Conservation (phyloP, 2,888 invertebrate species). For the Neocrepidodera transversa region DNA sequence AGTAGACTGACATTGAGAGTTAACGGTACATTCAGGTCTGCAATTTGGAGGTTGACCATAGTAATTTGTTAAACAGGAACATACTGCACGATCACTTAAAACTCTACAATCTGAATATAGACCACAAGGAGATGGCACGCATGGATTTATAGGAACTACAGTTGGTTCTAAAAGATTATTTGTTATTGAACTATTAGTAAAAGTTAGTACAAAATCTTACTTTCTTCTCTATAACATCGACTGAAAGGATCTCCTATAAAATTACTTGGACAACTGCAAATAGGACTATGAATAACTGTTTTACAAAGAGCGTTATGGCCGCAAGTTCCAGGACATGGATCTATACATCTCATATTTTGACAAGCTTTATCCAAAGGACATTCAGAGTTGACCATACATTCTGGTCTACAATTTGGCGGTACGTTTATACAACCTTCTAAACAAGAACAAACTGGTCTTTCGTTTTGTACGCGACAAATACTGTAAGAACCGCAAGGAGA, state of each 20-base stretch:
- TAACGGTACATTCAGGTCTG: slow-evolving; percentile 77
- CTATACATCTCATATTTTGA: slow-evolving; percentile 77
- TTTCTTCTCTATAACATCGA: slow-evolving; percentile 70
- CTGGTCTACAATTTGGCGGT: slow-evolving; percentile 79
- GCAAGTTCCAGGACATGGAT: slow-evolving; percentile 80
- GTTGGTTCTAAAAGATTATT: slow-evolving; percentile 53
- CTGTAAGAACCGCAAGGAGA: slow-evolving; percentile 83
- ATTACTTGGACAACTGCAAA: slow-evolving; percentile 75
- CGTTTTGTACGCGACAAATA: slow-evolving; percentile 73
- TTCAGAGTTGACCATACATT: slow-evolving; percentile 80
- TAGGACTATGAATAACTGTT: slow-evolving; percentile 81
- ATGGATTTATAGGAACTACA: slow-evolving; percentile 62
- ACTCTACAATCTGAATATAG: slow-evolving; percentile 78
- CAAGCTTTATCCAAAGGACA: slow-evolving; percentile 79
- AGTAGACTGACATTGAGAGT: slow-evolving; percentile 76
- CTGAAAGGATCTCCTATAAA: slow-evolving; percentile 80
- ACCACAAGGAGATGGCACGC: slow-evolving; percentile 78
- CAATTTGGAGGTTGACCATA: slow-evolving; percentile 81
- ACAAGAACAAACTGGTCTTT: slow-evolving; percentile 80
- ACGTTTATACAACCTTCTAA: slow-evolving; percentile 75
- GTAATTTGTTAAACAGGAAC: slow-evolving; percentile 77
- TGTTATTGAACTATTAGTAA: neutral
- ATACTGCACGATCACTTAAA: slow-evolving; percentile 72
- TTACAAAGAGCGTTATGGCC: slow-evolving; percentile 79
- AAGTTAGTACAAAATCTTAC: slow-evolving; percentile 62